Conservation (phyloP, 1,140 invertebrate genomes). For the Halictus rubicundus region DNA sequence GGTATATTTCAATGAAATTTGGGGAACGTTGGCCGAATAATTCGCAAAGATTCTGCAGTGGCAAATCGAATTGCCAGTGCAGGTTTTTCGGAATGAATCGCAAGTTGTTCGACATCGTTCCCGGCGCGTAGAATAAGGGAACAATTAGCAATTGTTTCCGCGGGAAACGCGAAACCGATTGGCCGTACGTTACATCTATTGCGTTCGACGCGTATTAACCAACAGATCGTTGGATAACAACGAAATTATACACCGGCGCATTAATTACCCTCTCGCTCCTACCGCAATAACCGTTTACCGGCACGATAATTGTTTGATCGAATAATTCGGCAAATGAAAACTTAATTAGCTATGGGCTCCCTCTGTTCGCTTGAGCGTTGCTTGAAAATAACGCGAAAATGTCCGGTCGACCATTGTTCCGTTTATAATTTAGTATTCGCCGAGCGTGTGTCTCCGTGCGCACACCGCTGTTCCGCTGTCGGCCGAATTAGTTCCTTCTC, state of each 20-base stretch:
- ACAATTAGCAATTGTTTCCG: slow-evolving; percentile 14
- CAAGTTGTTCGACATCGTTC: background rate
- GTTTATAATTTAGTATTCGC: background rate
- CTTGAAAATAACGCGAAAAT: background rate
- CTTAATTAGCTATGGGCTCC: slow-evolving; percentile 27
- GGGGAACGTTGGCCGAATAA: no score
- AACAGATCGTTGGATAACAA: slow-evolving; percentile 40
- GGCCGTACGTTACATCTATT: slow-evolving; percentile 29
- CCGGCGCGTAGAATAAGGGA: background rate
- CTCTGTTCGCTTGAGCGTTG: background rate
- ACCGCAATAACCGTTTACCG: slow-evolving; percentile 20
- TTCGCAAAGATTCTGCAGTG: no score
- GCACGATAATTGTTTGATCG: slow-evolving; percentile 38
- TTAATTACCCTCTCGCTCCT: slow-evolving; percentile 31
- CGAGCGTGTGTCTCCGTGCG: background rate
- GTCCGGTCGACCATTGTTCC: background rate
- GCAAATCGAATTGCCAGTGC: background rate
- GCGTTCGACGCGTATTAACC: slow-evolving; percentile 27
- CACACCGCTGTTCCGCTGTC: background rate
- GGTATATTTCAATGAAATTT: no score
- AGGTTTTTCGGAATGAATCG: background rate
- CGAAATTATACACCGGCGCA: slow-evolving; percentile 40
- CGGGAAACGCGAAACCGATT: slow-evolving; percentile 18
- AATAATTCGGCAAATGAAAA: slow-evolving; percentile 43
- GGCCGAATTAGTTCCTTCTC: background rate